Evolutionary conservation across 2,113 vertebrate genomes (phyloP).

Genomic region (Oreocharis arfaki): DNA sequence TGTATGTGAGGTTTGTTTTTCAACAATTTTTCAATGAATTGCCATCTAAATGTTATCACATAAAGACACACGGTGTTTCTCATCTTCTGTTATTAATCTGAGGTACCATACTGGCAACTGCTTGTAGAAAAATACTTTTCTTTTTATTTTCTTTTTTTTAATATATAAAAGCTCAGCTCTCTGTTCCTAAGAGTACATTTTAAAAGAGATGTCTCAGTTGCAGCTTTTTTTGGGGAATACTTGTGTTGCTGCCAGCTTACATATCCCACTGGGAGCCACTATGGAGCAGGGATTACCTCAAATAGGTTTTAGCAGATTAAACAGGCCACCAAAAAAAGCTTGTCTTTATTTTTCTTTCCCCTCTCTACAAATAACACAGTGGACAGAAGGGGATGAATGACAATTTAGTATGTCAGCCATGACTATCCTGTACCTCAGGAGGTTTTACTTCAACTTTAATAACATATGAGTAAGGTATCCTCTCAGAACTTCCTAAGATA

Average conservation of each 20-base stretch:
- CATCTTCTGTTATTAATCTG: neutral
- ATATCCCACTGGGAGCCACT: constrained; percentile 28
- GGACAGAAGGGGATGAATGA: neutral
- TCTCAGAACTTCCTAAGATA: neutral
- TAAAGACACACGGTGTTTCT: neutral
- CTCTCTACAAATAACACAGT: neutral
- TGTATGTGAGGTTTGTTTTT: neutral
- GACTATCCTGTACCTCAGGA: neutral
- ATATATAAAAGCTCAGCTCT: neutral
- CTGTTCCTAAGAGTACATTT: neutral
- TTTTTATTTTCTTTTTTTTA: neutral
- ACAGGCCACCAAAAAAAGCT: neutral
- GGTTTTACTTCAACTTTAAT: neutral
- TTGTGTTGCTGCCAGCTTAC: constrained; percentile 18
- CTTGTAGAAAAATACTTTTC: neutral
- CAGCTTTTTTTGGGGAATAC: constrained; percentile 5
- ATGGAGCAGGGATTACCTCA: constrained; percentile 23
- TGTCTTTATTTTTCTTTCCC: neutral
- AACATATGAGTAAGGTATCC: neutral
- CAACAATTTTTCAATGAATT: neutral
- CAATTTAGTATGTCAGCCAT: neutral
- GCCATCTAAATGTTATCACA: neutral
- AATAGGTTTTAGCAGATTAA: constrained; percentile 22
- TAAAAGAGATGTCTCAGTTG: neutral
- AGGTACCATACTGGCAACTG: neutral